Conservation (phyloP, 1,140 invertebrate species). For the Bombus soroeensis region DNA sequence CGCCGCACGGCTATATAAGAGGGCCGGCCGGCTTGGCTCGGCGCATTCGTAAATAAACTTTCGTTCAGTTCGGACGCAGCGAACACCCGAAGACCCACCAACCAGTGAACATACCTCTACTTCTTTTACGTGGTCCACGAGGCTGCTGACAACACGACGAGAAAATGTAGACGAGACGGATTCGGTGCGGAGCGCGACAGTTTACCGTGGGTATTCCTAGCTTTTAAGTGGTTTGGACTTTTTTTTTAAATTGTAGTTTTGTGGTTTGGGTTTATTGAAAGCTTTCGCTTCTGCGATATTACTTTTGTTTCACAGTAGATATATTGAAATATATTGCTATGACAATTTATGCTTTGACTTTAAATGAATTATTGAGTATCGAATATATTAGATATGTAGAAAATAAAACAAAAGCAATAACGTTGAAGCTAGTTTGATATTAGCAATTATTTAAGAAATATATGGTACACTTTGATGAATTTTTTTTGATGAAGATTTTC, state of each 20-base stretch:
- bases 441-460: neutral
- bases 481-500: neutral
- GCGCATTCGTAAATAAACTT: slow-evolving; percentile 78
- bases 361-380: neutral
- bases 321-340: neutral
- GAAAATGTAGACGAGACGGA: slow-evolving; percentile 77
- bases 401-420: neutral
- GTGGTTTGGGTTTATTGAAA: slow-evolving; percentile 32
- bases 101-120: slow-evolving; percentile 60
- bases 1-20: slow-evolving; percentile 76
- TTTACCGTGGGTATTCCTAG: slow-evolving; percentile 76
- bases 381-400: neutral
- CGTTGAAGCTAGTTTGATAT: neutral
- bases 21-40: slow-evolving; percentile 51
- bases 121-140: slow-evolving; percentile 62
- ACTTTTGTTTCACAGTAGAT: neutral
- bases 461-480: neutral
- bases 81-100: slow-evolving; percentile 67
- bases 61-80: slow-evolving; percentile 70
- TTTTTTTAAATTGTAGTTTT: neutral
- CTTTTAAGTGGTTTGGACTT: neutral
- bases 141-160: slow-evolving; percentile 63
- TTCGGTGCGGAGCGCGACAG: slow-evolving; percentile 78
- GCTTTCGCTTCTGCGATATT: neutral
- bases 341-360: neutral